Evolutionary conservation across 92 coral and sea anemone genomes (phyloP), one percentile per base, ranked within the genome.

Genomic region (Isaurus tuberculatus): DNA sequence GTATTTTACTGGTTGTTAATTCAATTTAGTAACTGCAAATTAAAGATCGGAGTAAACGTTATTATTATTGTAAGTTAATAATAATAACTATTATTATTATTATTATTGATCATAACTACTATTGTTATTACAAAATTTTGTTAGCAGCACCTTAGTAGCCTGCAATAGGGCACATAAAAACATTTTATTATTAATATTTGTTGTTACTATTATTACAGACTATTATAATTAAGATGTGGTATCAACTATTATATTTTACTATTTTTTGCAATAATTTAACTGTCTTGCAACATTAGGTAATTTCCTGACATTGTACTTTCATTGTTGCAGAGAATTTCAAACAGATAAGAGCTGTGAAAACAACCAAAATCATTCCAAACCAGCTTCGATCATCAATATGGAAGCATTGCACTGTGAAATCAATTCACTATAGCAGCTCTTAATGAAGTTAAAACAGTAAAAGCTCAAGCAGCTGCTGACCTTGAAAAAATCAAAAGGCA

Each of bases 401-500:
- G 64, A 57, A 57, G 64, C 64, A 57, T 19, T 57, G 27, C 64
- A 57, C 25, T 57, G 64, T 4, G 64, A 57, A 57, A 57, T 57
- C 23, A 57, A 20, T 19, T 57, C 64, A 19, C 10, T 57, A 57
- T 57, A 19, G 64, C 64, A 29, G 71, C 71, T 31, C 43, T 13
- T 15, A 61, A 61, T 9, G 40, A 65, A 65, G 19, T 65, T 28
- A 28, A 30, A 29, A 16, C 34, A 65, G 22, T 65, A 4, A 65
- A 65, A 29, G 22, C 71, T 28, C 71, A 65, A 31, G 37, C 37
- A 10, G 71, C 20, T 20, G 43, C 71, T 57, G 64, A n/a, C 64
- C 17, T 57, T 57, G 64, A 57, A 57, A 57, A 19, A 57, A 57
- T 57, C 64, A 57, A 57, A 57, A 8, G 64, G 28, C 64, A 57